Percentiles rank a stretch among this genome's conserved stretches.
Conservation (phyloP, 2,797 vertebrate species). For the Dendrocincla tyrannina region DNA sequence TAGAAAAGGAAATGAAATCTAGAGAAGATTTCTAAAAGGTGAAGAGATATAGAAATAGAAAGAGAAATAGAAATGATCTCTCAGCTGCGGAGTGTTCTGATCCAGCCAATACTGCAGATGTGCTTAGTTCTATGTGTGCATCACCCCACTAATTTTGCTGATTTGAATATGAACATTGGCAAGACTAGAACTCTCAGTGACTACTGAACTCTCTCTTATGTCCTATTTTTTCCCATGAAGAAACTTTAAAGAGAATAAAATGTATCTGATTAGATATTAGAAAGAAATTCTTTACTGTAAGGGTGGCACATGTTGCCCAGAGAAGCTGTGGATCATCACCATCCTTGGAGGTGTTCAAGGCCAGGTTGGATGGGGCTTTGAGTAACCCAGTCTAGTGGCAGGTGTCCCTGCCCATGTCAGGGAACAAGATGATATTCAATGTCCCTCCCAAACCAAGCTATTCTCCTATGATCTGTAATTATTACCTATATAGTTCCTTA, state of each 20-base stretch:
- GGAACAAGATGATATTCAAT: background rate
- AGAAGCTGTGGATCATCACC: background rate
- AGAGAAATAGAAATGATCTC: background rate
- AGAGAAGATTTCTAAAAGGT: constrained; percentile 60
- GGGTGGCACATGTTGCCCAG: no score
- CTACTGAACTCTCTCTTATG: background rate
- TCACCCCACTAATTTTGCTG: background rate
- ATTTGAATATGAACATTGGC: background rate
- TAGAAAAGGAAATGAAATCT: constrained; percentile 74
- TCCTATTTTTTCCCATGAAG: background rate
- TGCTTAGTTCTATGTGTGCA: background rate
- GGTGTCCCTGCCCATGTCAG: background rate
- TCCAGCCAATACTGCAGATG: background rate
- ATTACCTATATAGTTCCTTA: background rate
- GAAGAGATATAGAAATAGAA: no score
- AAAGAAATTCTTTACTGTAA: background rate
- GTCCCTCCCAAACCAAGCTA: background rate
- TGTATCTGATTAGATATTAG: accelerated
- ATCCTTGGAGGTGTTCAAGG: background rate
- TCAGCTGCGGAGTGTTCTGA: background rate
- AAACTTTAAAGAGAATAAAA: background rate
- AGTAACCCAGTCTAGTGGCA: background rate
- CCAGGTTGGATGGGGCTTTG: background rate
- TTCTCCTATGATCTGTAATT: background rate
- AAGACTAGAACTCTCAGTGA: background rate